Percentiles rank a stretch among this genome's conserved stretches.
phyloP scores from a whole-genome alignment of 2,888 invertebrate species.

The Anorthoa munda region DNA sequence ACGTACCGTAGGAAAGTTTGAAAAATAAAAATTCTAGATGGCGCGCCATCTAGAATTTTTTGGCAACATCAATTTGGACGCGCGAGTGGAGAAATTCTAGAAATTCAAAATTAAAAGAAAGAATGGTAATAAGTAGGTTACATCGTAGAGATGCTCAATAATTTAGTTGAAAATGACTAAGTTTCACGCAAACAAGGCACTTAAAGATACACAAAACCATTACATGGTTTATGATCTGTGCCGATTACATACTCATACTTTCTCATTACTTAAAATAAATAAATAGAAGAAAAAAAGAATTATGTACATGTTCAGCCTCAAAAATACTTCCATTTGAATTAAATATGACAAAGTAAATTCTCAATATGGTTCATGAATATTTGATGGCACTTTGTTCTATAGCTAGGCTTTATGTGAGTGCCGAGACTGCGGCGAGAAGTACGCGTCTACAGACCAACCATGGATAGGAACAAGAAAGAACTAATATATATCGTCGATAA shows the following conservation, averaged over 20 bases:
- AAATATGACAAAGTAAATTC: constrained; percentile 67
- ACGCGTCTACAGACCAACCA: constrained; percentile 68
- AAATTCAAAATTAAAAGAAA: no score
- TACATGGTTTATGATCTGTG: constrained; percentile 76
- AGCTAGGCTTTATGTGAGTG: constrained; percentile 68
- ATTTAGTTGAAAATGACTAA: constrained; percentile 17
- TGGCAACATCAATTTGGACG: no score
- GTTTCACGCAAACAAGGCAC: constrained; percentile 42
- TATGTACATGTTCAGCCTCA: constrained; percentile 87
- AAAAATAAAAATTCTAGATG: no score
- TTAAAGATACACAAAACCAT: constrained; percentile 73
- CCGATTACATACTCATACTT: constrained; percentile 67
- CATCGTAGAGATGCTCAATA: neutral
- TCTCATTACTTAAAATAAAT: constrained; percentile 75
- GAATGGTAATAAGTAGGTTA: neutral
- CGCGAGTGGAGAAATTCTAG: no score
- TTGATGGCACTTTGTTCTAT: constrained; percentile 77
- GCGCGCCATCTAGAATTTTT: no score
- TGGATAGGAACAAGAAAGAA: constrained; percentile 83
- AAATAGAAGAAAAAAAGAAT: constrained; percentile 82
- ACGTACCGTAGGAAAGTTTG: no score
- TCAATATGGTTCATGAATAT: constrained; percentile 61
- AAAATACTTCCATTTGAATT: constrained; percentile 70
- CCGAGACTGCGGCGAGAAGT: constrained; percentile 64
- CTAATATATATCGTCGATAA: constrained; percentile 69